These are phyloP conservation scores for Acronicta alni DNA, from an alignment of 2,888 invertebrate species.

Conservation along the genomic window DNA sequence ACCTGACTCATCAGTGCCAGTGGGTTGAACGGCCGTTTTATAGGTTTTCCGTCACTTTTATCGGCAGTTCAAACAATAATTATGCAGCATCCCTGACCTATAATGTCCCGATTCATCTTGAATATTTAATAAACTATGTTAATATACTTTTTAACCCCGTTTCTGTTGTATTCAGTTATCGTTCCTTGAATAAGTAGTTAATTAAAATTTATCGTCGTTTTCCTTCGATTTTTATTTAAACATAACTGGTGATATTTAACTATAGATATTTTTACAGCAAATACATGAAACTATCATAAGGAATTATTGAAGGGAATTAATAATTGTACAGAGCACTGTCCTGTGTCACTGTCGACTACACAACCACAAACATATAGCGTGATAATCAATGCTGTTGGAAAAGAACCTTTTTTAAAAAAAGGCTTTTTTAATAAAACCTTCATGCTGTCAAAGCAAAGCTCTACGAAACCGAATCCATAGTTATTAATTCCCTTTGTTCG, in stretches of 20 bases:
- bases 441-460: no score
- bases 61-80: constrained; percentile 49
- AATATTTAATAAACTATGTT: constrained; percentile 55
- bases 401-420: no score
- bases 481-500: no score
- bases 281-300: no score
- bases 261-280: not conserved
- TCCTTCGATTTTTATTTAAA: constrained; percentile 14
- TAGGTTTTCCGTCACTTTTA: constrained; percentile 39
- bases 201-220: constrained; percentile 19
- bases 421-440: no score
- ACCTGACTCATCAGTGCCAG: constrained; percentile 19
- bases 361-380: no score
- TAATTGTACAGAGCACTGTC: no score
- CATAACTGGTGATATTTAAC: not conserved
- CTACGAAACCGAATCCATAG: no score
- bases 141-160: constrained; percentile 52
- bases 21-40: constrained; percentile 43
- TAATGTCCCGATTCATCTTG: constrained; percentile 54
- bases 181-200: constrained; percentile 29
- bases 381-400: no score
- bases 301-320: no score
- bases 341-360: no score
- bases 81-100: constrained; percentile 64
- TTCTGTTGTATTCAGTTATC: constrained; percentile 45